Conservation (phyloP, 2,113 vertebrate species). For the Cisticola juncidis region DNA sequence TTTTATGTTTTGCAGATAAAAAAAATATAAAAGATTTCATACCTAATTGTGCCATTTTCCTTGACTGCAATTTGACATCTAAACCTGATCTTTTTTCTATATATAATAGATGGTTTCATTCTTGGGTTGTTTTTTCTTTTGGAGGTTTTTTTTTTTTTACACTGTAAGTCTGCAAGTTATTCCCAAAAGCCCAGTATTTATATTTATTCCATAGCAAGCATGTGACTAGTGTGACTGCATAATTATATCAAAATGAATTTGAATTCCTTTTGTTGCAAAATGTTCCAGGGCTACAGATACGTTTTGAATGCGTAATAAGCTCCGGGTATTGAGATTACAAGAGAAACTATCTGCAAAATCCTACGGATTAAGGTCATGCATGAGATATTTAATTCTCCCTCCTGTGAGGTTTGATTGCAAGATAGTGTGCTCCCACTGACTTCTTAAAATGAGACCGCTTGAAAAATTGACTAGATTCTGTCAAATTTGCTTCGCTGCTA, state of each 20-base stretch:
- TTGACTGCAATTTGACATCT: background rate
- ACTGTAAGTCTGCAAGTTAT: background rate
- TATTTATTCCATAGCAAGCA: slow-evolving; percentile 33
- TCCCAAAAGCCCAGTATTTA: slow-evolving; percentile 11
- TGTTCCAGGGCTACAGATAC: background rate
- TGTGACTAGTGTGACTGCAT: background rate
- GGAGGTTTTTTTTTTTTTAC: background rate
- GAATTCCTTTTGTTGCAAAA: slow-evolving; percentile 22
- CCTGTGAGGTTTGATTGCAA: slow-evolving; percentile 8
- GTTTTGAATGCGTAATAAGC: slow-evolving; percentile 1
- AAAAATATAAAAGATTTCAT: background rate
- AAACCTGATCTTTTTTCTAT: background rate
- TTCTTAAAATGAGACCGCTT: slow-evolving; percentile 31
- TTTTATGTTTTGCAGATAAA: background rate
- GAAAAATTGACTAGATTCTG: slow-evolving; percentile 41
- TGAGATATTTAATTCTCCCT: slow-evolving; percentile 31
- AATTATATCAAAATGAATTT: slow-evolving; percentile 19
- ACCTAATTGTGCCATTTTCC: background rate
- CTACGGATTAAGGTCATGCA: slow-evolving; percentile 33
- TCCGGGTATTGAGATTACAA: slow-evolving; percentile 2
- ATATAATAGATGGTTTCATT: background rate
- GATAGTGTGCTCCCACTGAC: slow-evolving; percentile 15
- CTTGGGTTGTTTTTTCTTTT: background rate
- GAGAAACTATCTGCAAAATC: slow-evolving; percentile 24
- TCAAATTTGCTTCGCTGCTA: background rate